Base-by-base conservation (phyloP, 2,797 vertebrate genomes). In the Gymnothorax reevesii region DNA sequence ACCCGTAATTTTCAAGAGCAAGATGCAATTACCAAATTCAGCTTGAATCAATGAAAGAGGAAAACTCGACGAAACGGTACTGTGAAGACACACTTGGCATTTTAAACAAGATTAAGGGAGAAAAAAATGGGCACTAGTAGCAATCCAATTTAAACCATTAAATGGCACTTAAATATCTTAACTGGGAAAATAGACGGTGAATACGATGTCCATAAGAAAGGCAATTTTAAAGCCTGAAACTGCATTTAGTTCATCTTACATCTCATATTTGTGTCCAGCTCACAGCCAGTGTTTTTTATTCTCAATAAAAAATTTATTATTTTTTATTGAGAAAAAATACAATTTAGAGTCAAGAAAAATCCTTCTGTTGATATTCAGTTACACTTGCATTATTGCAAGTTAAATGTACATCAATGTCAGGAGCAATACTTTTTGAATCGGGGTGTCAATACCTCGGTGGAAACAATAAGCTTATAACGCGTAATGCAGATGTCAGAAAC, bases 141-240 rank as follows among this genome's bases (percentile, higher is more conserved):
- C 73, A 15, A 13, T 73, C 25, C 27, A 73, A 42, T 73, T 73
- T 33, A 75, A 75, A 75, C 71, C 33, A 75, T 75, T 75, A 77
- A 49, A 52, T 20, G 64, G 64, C 64, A n/a, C 64, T 69, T 25
- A 77, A 77, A 17, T 77, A 42, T 13, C 33, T 27, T 6, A 17
- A 42, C 42, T 15, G 15, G 13, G 22, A 8, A 69, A 69, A 69
- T 25, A 49, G 25, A 33, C 2, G 5, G 5, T 10, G 4, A 75
- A 75, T 75, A 9, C 13, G 15, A 75, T 10, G 33, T 2, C 13
- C 33, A 77, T 42, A 77, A 20, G 17, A 20, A 49, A 4, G 33
- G 4, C 49, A 2, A 20, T 49, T 75, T 33, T 9, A 75, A 17
- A 75, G 73, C 42, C 73, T 15, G 49, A 27, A 12, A 33, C 33